Conservation (phyloP, 2,888 invertebrate genomes). For the Apocheima hispidaria region DNA sequence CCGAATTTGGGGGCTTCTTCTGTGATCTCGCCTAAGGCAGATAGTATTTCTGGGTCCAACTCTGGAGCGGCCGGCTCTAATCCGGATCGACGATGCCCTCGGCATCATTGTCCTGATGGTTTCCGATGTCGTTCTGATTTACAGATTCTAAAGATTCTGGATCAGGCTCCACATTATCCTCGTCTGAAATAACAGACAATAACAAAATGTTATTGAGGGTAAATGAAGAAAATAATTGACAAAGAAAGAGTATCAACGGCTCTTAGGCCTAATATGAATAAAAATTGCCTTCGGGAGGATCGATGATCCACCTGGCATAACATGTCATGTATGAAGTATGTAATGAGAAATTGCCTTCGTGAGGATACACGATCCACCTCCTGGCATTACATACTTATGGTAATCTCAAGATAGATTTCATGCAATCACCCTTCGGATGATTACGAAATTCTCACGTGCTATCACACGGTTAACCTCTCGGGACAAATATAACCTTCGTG, state of each 20-base stretch:
- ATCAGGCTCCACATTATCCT: neutral
- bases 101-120: neutral
- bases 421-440: neutral
- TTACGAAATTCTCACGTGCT: neutral
- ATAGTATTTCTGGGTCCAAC: neutral
- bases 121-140: neutral
- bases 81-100: too few relatives aligned
- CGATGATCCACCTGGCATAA: too few relatives aligned
- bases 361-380: too few relatives aligned
- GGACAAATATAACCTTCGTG: too few relatives aligned
- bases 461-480: too few relatives aligned
- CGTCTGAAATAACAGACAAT: neutral
- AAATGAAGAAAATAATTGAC: neutral
- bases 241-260: too few relatives aligned
- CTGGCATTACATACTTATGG: neutral
- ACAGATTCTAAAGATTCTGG: neutral
- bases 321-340: neutral
- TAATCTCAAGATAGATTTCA: neutral
- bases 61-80: neutral
- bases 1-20: neutral
- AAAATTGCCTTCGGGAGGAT: too few relatives aligned
- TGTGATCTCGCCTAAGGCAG: neutral
- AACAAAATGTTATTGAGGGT: neutral
- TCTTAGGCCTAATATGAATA: too few relatives aligned
- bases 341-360: neutral